phyloP scores from a whole-genome alignment of 2,797 vertebrate species.

The Podarcis siculus region DNA sequence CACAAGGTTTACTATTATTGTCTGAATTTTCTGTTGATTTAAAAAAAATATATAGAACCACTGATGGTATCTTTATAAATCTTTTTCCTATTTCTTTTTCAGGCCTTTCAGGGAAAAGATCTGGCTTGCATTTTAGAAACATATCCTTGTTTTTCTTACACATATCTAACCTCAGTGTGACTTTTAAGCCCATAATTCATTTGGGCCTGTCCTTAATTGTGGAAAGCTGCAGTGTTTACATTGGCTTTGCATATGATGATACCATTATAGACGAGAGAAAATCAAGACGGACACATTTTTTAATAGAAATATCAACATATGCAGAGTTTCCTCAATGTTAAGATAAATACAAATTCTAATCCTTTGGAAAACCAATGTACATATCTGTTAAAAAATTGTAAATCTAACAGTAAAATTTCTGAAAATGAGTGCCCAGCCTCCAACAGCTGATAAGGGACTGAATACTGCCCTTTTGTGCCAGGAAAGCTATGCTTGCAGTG shows the following conservation, averaged over 20 bases:
- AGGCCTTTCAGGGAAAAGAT: slow-evolving; percentile 50
- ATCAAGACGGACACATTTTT: slow-evolving; percentile 45
- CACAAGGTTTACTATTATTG: slow-evolving; percentile 68
- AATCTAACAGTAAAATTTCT: slow-evolving; percentile 1
- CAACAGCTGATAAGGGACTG: slow-evolving; percentile 83
- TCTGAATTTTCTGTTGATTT: slow-evolving; percentile 32
- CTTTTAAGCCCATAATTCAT: background rate
- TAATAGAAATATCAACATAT: slow-evolving; percentile 5
- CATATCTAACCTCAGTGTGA: background rate
- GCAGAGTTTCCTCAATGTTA: background rate
- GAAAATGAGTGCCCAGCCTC: slow-evolving; percentile 88
- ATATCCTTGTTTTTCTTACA: background rate
- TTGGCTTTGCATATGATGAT: slow-evolving; percentile 57
- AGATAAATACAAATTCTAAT: slow-evolving; percentile 34
- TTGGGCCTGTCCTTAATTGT: background rate
- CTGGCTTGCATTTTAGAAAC: slow-evolving; percentile 41
- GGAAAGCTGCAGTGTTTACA: slow-evolving; percentile 4
- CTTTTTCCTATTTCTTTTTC: slow-evolving; percentile 52
- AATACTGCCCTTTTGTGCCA: slow-evolving; percentile 87
- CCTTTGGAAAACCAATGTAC: background rate
- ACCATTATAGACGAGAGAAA: background rate
- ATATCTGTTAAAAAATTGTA: slow-evolving; percentile 34
- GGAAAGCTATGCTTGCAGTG: slow-evolving; percentile 96
- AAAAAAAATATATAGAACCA: background rate
- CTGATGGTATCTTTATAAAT: background rate